Percentiles rank a stretch among this genome's conserved stretches.
Evolutionary conservation across 2,113 vertebrate genomes (phyloP).

Genomic region (Theristicus caerulescens): DNA sequence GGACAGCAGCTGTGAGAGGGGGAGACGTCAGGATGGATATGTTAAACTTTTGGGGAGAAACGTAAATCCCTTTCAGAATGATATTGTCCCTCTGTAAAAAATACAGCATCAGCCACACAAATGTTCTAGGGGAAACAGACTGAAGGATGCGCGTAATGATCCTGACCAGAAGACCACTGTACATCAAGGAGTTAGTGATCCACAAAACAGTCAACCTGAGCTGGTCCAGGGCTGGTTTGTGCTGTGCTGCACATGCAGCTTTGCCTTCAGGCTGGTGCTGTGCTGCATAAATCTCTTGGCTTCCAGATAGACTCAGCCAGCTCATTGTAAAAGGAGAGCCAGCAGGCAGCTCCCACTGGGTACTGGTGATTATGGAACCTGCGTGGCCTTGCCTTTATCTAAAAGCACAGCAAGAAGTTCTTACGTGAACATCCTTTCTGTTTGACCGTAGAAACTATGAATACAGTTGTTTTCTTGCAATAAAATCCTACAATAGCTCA

Average conservation of each 20-base stretch:
- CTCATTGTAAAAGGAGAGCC: not conserved
- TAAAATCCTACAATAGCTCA: not conserved
- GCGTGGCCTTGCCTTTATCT: not conserved
- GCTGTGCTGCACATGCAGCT: not conserved
- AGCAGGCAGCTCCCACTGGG: not conserved
- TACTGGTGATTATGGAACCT: accelerated
- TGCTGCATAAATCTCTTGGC: not conserved
- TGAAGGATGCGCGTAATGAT: not conserved
- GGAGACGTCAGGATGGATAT: not conserved
- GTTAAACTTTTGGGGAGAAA: not conserved
- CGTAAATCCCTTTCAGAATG: not conserved
- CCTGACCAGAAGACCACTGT: not conserved
- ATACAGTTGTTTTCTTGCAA: not conserved
- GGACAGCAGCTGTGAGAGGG: not conserved
- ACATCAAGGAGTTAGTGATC: accelerated
- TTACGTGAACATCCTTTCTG: not conserved
- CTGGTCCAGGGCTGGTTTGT: not conserved
- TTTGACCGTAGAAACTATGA: not conserved
- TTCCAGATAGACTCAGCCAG: not conserved
- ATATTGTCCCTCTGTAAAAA: not conserved
- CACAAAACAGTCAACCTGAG: not conserved
- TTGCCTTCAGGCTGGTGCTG: not conserved
- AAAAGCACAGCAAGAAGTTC: not conserved
- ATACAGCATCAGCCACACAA: not conserved
- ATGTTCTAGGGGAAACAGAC: not conserved